Evolutionary conservation across 2,888 invertebrate genomes (phyloP), one percentile per base, ranked within the genome.

Genomic region (Lasioglossum lativentre): DNA sequence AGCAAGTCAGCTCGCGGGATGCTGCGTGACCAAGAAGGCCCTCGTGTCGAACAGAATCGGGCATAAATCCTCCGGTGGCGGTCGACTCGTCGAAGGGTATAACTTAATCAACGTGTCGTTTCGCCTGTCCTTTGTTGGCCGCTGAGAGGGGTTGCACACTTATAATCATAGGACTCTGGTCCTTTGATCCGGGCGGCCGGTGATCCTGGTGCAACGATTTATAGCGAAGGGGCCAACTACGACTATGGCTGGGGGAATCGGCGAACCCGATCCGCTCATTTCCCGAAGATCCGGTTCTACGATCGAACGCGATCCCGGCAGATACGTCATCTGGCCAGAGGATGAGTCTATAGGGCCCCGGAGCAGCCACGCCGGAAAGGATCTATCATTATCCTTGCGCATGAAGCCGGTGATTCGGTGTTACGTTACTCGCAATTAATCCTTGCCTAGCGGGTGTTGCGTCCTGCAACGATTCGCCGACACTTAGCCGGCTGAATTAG

Each of bases 61-160:
- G 80, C 87, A 88, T 89, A 86, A 86, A 91, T 89, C 85, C 78
- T 84, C 78, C 16, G 79, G 82, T 87, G 83, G 86, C 85, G 82
- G 74, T 70, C 19, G 19, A 30, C 75, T 83, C 78, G 79, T 68
- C 47, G 47, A 73, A 66, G 71, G 78, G 56, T 88, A 82, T 83
- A 89, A 88, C 89, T 88, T 86, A 81, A 88, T 88, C 86, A 78
- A 71, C 75, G 75, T 70, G 77, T 76, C 83, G 74, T 56, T 78
- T 38, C 63, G 81, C 2, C 52, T 56, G 63, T 75, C 75, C 72
- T 66, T 72, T 42, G 63, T 80, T 83, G 71, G 63, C 23, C 30
- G 12, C 34, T 23, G 38, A n/a, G 80, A 63, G 16, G 30, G n/a
- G n/a, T 56, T 4, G 34, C 38, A 40, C 68, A 30, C 76, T 80